Percentiles rank a stretch among this genome's conserved stretches.
These are phyloP conservation scores for Carabus problematicus DNA, from an alignment of 2,888 invertebrate species.

Conservation along the genomic window DNA sequence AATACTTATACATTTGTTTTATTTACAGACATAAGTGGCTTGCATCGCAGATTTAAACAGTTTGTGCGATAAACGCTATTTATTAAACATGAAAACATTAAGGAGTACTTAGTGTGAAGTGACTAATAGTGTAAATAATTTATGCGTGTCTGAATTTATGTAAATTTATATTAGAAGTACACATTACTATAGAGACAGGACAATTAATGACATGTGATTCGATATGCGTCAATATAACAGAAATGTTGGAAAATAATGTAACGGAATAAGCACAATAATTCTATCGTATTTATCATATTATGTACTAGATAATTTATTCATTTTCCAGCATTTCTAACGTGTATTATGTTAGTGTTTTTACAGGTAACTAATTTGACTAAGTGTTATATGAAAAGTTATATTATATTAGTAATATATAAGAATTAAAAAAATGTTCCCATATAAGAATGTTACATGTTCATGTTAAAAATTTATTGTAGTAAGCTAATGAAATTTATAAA, in stretches of 20 bases:
- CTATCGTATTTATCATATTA: too few species aligned
- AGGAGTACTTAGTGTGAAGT: constrained; percentile 42
- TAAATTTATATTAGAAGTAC: constrained; percentile 32
- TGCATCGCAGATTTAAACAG: constrained; percentile 11
- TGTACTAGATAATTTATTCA: constrained; percentile 25
- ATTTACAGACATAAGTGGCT: constrained; percentile 31
- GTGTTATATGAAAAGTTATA: constrained; percentile 13
- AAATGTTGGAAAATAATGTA: constrained; percentile 30
- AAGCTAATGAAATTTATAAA: constrained; percentile 22
- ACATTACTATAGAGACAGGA: constrained; percentile 20
- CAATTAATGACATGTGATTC: constrained; percentile 14
- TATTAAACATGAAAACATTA: constrained; percentile 25
- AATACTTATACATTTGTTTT: constrained; percentile 10
- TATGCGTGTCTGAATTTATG: constrained; percentile 40
- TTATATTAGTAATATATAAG: constrained; percentile 16
- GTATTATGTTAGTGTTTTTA: constrained; percentile 26
- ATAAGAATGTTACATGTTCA: constrained; percentile 35
- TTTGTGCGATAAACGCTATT: constrained; percentile 18
- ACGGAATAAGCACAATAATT: neutral
- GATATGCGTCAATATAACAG: neutral
- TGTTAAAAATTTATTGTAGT: constrained; percentile 28
- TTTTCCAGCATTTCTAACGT: constrained; percentile 29
- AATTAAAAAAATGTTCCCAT: constrained; percentile 18
- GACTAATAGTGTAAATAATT: constrained; percentile 41
- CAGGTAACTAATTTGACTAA: constrained; percentile 17